A percentile compares a stretch with the other conserved stretches of the same genome.
These are phyloP conservation scores for Disparrhopalites patrizii DNA, from an alignment of 2,888 invertebrate genomes.

Conservation along the genomic window DNA sequence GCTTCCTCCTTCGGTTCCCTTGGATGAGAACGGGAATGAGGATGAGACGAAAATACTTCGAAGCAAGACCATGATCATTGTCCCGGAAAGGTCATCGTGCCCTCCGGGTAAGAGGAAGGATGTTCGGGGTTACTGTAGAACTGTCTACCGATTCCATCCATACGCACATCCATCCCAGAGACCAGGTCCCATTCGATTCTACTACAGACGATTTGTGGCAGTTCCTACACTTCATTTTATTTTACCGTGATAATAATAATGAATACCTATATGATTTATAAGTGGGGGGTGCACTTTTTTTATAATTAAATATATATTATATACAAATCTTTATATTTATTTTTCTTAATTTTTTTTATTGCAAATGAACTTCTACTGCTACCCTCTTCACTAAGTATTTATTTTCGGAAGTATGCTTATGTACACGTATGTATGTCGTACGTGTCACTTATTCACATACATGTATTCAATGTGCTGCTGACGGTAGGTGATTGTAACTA, in stretches of 20 bases:
- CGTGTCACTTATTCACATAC: too few relatives aligned
- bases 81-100: conserved; percentile 44
- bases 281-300: neutral
- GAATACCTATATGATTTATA: neutral
- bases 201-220: conserved; percentile 45
- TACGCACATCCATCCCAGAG: conserved; percentile 33
- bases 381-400: neutral
- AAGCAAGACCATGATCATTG: conserved; percentile 45
- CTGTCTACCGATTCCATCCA: conserved; percentile 38
- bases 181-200: conserved; percentile 40
- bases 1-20: conserved; percentile 13
- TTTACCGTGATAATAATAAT: conserved; percentile 32
- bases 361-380: neutral
- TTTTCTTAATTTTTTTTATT: neutral
- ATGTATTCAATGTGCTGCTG: too few relatives aligned
- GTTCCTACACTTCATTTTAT: conserved; percentile 47
- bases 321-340: neutral
- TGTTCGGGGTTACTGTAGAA: conserved; percentile 43
- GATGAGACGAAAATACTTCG: conserved; percentile 34
- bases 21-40: conserved; percentile 27
- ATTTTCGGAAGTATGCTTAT: too few relatives aligned
- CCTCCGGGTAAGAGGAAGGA: conserved; percentile 41
- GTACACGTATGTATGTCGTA: too few relatives aligned
- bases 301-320: neutral
- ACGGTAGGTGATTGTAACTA: too few relatives aligned